A percentile compares a stretch with the other conserved stretches of the same genome.
phyloP scores from a whole-genome alignment of 2,113 vertebrate species.

The Quiscalus mexicanus region DNA sequence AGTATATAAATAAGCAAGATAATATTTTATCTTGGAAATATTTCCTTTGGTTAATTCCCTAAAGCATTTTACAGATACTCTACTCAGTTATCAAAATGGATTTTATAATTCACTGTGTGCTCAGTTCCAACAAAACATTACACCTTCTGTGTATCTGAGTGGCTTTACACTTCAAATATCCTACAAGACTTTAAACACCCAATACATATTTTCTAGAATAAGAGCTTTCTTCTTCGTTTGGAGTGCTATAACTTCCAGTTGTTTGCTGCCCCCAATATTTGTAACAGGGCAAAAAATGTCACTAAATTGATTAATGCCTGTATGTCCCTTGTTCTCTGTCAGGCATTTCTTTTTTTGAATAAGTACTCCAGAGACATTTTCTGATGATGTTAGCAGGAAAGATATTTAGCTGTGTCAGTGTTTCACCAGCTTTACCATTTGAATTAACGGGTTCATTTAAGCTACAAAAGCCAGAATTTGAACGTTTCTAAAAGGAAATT shows the following conservation, averaged over 20 bases:
- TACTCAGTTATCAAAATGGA: not conserved
- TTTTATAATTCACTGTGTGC: not conserved
- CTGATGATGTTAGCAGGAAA: not conserved
- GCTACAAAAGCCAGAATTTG: not conserved
- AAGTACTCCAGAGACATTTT: not conserved
- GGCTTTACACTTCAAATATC: not conserved
- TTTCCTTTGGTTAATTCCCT: not conserved
- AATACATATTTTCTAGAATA: not conserved
- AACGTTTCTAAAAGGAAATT: not conserved
- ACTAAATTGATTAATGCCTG: not conserved
- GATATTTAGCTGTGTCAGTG: not conserved
- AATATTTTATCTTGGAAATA: not conserved
- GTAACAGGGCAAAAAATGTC: not conserved
- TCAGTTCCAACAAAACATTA: not conserved
- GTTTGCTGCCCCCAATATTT: not conserved
- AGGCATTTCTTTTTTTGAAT: not conserved
- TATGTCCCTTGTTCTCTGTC: not conserved
- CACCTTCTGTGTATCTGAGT: not conserved
- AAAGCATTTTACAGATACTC: not conserved
- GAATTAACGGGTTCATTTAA: not conserved
- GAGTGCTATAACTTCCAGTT: not conserved
- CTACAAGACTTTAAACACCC: not conserved
- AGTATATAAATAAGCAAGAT: not conserved
- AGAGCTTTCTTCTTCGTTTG: not conserved
- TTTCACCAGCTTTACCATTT: not conserved